Conservation (phyloP, 2,888 invertebrate species). For the Chelonus formosanus region DNA sequence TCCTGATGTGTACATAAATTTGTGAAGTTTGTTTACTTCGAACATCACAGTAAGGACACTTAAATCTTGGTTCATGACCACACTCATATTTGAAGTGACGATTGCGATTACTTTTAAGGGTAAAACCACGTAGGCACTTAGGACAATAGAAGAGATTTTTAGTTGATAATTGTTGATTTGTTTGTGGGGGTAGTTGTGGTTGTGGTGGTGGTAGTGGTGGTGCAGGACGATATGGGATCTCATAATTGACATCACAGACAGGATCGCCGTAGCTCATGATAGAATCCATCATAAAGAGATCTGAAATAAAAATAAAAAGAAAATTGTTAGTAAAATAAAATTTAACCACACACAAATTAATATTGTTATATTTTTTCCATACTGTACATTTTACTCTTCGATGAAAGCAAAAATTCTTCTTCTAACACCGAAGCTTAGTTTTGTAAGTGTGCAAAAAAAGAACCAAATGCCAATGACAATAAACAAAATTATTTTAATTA, state of each 20-base stretch:
- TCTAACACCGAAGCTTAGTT: too few relatives aligned
- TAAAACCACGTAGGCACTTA: constrained; percentile 54
- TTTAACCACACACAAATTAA: too few relatives aligned
- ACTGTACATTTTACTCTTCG: too few relatives aligned
- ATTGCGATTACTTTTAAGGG: constrained; percentile 54
- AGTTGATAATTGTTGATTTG: constrained; percentile 3
- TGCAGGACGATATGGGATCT: too few relatives aligned
- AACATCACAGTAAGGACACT: constrained; percentile 62
- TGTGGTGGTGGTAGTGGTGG: not conserved
- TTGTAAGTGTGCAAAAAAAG: too few relatives aligned
- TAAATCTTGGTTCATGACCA: constrained; percentile 61
- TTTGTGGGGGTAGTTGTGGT: not conserved
- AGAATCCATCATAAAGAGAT: constrained; percentile 43
- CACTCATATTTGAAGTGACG: constrained; percentile 63
- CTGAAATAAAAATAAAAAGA: constrained; percentile 45
- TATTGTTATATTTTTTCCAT: too few relatives aligned
- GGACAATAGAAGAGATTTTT: constrained; percentile 48
- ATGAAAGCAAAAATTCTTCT: too few relatives aligned
- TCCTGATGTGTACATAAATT: constrained; percentile 59
- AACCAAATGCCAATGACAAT: too few relatives aligned
- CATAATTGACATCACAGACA: constrained; percentile 8
- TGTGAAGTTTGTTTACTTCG: constrained; percentile 61
- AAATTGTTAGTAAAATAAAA: constrained; percentile 27
- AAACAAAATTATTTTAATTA: too few relatives aligned
- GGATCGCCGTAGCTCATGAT: constrained; percentile 40